These are phyloP conservation scores for Eudemis profundana DNA, from an alignment of 2,888 invertebrate species.

Conservation along the genomic window DNA sequence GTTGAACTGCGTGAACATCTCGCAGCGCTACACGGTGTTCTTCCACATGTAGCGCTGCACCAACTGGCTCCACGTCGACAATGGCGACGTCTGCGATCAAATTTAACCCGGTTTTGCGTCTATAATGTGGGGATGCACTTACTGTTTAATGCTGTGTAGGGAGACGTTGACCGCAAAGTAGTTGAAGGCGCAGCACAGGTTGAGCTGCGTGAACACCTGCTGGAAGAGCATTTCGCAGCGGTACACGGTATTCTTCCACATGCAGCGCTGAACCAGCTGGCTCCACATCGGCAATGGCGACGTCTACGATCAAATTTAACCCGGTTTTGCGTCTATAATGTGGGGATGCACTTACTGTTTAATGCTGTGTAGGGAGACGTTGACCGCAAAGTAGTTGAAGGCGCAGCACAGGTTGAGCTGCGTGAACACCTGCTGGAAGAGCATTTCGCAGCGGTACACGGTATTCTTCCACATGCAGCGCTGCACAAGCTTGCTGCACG, in stretches of 20 bases:
- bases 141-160: slow-evolving; percentile 42
- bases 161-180: slow-evolving; percentile 74
- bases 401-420: slow-evolving; percentile 86
- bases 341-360: slow-evolving; percentile 44
- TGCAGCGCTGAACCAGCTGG: slow-evolving; percentile 80
- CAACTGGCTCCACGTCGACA: slow-evolving; percentile 75
- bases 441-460: slow-evolving; percentile 74
- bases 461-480: slow-evolving; percentile 86
- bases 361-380: slow-evolving; percentile 42
- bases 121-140: slow-evolving; percentile 33
- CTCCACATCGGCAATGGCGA: slow-evolving; percentile 78
- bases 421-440: slow-evolving; percentile 80
- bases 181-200: slow-evolving; percentile 88
- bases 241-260: slow-evolving; percentile 84
- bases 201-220: slow-evolving; percentile 74
- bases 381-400: slow-evolving; percentile 86
- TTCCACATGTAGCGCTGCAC: slow-evolving; percentile 86
- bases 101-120: too few species aligned
- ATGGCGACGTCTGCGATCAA: slow-evolving; percentile 75
- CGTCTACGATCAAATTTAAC: slow-evolving; percentile 65
- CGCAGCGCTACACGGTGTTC: slow-evolving; percentile 78
- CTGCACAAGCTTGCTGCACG: slow-evolving; percentile 79
- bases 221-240: slow-evolving; percentile 83
- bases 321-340: too few species aligned
- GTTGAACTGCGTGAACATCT: slow-evolving; percentile 77